These are phyloP conservation scores for Drosophila nasuta DNA, from an alignment of 1,140 invertebrate species.

Conservation along the genomic window DNA sequence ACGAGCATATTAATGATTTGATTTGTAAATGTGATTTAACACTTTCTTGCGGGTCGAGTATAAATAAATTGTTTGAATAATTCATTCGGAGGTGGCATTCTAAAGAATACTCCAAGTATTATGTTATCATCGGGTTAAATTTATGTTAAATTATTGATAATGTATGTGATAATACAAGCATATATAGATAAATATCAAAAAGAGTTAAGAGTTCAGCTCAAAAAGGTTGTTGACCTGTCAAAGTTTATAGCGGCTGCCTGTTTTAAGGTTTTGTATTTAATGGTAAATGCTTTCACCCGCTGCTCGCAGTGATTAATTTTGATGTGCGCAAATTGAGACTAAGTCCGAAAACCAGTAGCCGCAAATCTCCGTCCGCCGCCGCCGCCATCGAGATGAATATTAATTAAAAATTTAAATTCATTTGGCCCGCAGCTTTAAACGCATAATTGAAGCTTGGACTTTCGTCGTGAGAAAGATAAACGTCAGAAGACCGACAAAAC, in stretches of 20 bases:
- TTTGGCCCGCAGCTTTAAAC: constrained; percentile 53
- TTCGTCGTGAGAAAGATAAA: constrained; percentile 74
- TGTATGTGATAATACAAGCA: constrained; percentile 27
- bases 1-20: not conserved
- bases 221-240: constrained; percentile 46
- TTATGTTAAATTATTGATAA: constrained; percentile 22
- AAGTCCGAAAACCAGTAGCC: constrained; percentile 68
- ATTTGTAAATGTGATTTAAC: not conserved
- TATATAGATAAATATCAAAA: not conserved
- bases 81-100: constrained; percentile 5
- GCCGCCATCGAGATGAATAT: constrained; percentile 20
- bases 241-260: not conserved
- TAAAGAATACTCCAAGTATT: not conserved
- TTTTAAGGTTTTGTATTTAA: constrained; percentile 14
- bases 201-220: not conserved
- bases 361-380: constrained; percentile 24
- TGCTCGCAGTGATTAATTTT: constrained; percentile 57
- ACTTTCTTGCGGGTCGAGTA: constrained; percentile 1
- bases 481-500: constrained; percentile 8
- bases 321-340: constrained; percentile 30
- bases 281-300: constrained; percentile 67
- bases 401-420: constrained; percentile 58
- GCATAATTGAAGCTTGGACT: constrained; percentile 44
- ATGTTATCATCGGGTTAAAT: constrained; percentile 29
- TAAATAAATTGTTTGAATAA: constrained; percentile 7